phyloP scores from a whole-genome alignment of 2,113 vertebrate genomes.

The Sphyrna mokarran region DNA sequence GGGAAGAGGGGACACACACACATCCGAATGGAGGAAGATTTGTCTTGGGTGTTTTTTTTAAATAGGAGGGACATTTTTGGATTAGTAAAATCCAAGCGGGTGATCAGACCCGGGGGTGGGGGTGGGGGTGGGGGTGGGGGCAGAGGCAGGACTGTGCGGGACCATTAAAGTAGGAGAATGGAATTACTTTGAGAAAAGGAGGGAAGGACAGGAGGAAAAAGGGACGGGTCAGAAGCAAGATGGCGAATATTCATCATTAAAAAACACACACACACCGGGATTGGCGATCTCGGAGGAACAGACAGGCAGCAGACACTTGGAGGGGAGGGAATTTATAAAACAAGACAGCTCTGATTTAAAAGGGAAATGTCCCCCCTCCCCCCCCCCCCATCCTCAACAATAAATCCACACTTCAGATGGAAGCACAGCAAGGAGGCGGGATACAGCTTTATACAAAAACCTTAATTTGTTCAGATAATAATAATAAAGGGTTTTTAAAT shows the following conservation, averaged over 20 bases:
- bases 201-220: not conserved
- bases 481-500: not conserved
- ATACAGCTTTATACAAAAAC: not conserved
- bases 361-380: not conserved
- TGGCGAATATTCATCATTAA: conserved; percentile 31
- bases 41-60: not conserved
- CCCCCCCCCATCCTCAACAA: not conserved
- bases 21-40: not conserved
- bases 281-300: not conserved
- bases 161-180: not conserved
- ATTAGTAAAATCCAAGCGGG: not conserved
- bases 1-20: not conserved
- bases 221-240: conserved; percentile 28
- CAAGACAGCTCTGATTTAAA: not conserved
- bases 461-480: not conserved
- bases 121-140: not conserved
- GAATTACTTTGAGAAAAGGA: not conserved
- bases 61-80: not conserved
- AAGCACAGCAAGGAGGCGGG: not conserved
- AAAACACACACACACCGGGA: conserved; percentile 18
- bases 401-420: not conserved
- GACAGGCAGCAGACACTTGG: not conserved
- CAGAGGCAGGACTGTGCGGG: not conserved
- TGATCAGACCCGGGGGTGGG: not conserved
- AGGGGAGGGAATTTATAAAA: conserved; percentile 4